Percentiles rank a stretch among this genome's conserved stretches.
phyloP scores from a whole-genome alignment of 2,113 vertebrate genomes.

The Plectropomus leopardus region DNA sequence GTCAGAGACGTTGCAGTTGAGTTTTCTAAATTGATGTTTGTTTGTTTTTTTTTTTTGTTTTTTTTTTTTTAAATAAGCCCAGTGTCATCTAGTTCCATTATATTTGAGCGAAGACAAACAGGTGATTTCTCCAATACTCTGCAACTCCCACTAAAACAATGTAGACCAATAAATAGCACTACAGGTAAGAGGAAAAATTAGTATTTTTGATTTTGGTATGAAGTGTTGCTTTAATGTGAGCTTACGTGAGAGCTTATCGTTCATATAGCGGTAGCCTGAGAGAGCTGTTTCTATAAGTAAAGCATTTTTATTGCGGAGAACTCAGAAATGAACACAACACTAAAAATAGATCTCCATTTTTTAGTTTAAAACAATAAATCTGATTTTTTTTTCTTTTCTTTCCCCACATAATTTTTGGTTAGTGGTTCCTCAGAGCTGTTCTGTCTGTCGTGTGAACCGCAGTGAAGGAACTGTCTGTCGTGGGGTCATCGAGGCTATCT shows the following conservation, averaged over 20 bases:
- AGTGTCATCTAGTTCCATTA: no score
- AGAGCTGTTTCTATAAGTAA: neutral
- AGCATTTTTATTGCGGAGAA: neutral
- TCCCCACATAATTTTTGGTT: neutral
- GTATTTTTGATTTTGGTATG: no score
- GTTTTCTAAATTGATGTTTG: no score
- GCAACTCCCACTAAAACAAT: no score
- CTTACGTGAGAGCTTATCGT: constrained; percentile 1
- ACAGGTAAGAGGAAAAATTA: no score
- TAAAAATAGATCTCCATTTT: neutral
- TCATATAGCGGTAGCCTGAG: neutral
- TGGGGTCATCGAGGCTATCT: constrained; percentile 65
- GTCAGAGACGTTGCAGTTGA: no score
- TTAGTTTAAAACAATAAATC: neutral
- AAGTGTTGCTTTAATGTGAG: neutral
- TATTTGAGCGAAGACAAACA: no score
- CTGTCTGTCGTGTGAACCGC: neutral
- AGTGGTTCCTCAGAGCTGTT: neutral
- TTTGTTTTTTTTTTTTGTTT: no score
- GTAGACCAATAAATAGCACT: no score
- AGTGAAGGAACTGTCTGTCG: constrained; percentile 17
- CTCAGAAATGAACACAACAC: neutral
- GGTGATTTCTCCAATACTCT: no score
- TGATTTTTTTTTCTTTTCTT: neutral
- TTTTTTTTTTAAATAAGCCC: no score